Conservation (phyloP, 2,888 invertebrate genomes). For the Palloptera scutellata region DNA sequence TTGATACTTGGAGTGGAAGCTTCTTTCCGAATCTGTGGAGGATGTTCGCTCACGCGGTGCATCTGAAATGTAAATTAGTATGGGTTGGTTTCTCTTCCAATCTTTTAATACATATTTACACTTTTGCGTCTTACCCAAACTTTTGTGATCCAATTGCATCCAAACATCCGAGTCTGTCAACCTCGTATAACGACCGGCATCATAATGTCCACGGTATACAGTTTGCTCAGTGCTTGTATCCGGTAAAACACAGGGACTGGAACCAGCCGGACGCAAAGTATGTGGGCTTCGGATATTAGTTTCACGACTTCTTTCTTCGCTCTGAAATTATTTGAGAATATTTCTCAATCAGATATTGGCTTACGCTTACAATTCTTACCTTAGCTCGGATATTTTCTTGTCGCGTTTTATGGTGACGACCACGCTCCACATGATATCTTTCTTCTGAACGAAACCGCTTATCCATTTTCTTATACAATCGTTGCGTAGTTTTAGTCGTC, state of each 20-base stretch:
- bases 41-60: conserved; percentile 65
- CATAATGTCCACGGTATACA: conserved; percentile 78
- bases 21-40: conserved; percentile 84
- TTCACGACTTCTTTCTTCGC: conserved; percentile 78
- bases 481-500: conserved; percentile 66
- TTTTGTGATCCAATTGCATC: conserved; percentile 67
- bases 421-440: conserved; percentile 68
- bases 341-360: not conserved
- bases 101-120: not conserved
- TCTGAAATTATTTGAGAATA: conserved; percentile 45
- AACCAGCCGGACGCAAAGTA: conserved; percentile 72
- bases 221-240: conserved; percentile 66
- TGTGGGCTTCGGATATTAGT: conserved; percentile 76
- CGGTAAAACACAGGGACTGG: conserved; percentile 73
- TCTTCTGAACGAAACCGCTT: conserved; percentile 84
- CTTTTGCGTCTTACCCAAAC: conserved; percentile 50
- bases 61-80: conserved; percentile 46
- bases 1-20: conserved; percentile 85
- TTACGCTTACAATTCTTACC: conserved; percentile 60
- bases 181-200: conserved; percentile 77
- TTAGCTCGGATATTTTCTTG: conserved; percentile 80
- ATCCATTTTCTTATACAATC: conserved; percentile 79
- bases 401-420: conserved; percentile 72
- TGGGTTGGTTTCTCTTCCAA: not conserved
- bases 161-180: conserved; percentile 78